phyloP scores from a whole-genome alignment of 2,888 invertebrate genomes.

The Vandiemenella viatica region DNA sequence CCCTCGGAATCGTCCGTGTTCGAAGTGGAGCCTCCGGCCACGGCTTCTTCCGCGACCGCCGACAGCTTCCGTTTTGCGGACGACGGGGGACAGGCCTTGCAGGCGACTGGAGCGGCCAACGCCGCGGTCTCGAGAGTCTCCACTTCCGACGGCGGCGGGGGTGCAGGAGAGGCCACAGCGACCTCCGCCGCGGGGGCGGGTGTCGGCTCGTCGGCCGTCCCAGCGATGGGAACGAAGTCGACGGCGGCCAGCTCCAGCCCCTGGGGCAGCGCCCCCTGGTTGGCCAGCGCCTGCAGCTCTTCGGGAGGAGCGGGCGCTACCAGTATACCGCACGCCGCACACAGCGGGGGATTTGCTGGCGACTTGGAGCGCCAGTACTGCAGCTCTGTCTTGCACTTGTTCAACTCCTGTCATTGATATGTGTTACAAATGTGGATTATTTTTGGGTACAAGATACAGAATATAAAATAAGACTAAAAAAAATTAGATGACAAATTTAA shows the following conservation, averaged over 20 bases:
- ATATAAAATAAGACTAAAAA: no score
- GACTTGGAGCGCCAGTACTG: slow-evolving; percentile 85
- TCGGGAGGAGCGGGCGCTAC: slow-evolving; percentile 38
- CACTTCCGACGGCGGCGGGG: not conserved
- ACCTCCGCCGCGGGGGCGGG: not conserved
- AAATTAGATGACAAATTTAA: no score
- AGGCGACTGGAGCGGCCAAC: not conserved
- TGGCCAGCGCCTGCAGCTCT: slow-evolving; percentile 43
- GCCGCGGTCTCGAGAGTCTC: not conserved
- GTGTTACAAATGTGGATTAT: not conserved
- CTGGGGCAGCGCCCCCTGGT: slow-evolving; percentile 41
- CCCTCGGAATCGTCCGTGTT: not conserved
- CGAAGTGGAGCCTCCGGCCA: not conserved
- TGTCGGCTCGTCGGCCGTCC: slow-evolving; percentile 1
- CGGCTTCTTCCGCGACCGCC: not conserved
- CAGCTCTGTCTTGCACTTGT: slow-evolving; percentile 81
- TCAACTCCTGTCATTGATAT: slow-evolving; percentile 47
- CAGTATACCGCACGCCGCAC: slow-evolving; percentile 56
- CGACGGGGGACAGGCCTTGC: not conserved
- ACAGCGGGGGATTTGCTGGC: slow-evolving; percentile 56
- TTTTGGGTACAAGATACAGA: not conserved
- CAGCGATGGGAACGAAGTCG: slow-evolving; percentile 5
- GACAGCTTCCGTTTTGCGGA: no score
- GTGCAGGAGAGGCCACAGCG: not conserved
- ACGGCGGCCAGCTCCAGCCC: slow-evolving; percentile 1